A percentile compares a stretch with the other conserved stretches of the same genome.
Evolutionary conservation across 2,888 invertebrate species (phyloP).

Genomic region (Nephrotoma flavescens): DNA sequence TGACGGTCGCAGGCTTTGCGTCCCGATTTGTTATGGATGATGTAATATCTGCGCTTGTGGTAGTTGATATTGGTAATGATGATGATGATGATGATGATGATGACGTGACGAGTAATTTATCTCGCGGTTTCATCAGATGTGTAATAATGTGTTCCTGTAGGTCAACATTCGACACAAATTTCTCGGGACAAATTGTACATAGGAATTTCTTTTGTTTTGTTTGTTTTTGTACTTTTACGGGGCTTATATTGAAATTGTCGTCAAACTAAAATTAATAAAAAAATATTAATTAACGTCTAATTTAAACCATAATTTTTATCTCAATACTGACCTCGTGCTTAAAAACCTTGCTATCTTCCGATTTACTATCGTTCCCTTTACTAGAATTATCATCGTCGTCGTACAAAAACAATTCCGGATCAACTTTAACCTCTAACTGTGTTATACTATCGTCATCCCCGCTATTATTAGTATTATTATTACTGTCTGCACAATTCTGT

Average conservation of each 20-base stretch:
- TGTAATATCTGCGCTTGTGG: background rate
- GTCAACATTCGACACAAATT: constrained; percentile 41
- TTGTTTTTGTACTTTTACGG: background rate
- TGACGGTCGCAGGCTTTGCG: background rate
- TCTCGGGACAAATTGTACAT: constrained; percentile 39
- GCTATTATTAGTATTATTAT: constrained; percentile 5
- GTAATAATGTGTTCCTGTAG: constrained; percentile 47
- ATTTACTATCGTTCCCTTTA: background rate
- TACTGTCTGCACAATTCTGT: background rate
- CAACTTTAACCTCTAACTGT: constrained; percentile 16
- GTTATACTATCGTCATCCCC: constrained; percentile 12
- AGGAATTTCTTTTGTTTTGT: constrained; percentile 11
- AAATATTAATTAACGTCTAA: background rate
- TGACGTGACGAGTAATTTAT: background rate
- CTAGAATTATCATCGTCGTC: constrained; percentile 8
- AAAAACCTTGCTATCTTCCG: constrained; percentile 9
- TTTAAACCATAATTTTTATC: background rate
- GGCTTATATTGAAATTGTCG: background rate
- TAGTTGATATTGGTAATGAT: background rate
- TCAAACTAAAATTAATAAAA: background rate
- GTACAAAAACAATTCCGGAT: constrained; percentile 16
- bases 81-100: background rate
- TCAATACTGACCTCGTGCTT: background rate
- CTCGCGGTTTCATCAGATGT: constrained; percentile 29
- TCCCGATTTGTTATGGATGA: background rate